Evolutionary conservation across 2,797 vertebrate species (phyloP).

Genomic region (Pteropus rufus): DNA sequence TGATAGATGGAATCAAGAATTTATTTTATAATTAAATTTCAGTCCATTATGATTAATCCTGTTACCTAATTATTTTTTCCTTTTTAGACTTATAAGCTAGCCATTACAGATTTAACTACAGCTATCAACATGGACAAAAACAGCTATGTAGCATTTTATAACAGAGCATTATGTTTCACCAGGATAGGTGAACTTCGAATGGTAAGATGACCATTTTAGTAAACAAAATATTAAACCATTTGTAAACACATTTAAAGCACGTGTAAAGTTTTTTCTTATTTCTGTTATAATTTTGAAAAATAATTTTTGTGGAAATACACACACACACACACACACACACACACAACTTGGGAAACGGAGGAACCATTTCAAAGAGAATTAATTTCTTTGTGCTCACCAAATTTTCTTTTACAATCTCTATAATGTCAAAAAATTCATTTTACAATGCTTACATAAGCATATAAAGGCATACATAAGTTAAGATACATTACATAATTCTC

Average conservation of each 20-base stretch:
- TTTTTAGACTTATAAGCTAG: slow-evolving; percentile 81
- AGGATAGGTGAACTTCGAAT: slow-evolving; percentile 79
- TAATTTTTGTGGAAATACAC: slow-evolving; percentile 16
- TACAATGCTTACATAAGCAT: background rate
- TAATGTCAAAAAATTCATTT: slow-evolving; percentile 6
- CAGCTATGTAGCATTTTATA: slow-evolving; percentile 83
- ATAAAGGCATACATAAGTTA: background rate
- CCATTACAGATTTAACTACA: slow-evolving; percentile 83
- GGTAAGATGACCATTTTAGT: slow-evolving; percentile 74
- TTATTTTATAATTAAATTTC: slow-evolving; percentile 40
- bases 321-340: background rate
- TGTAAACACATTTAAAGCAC: background rate
- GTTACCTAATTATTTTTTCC: slow-evolving; percentile 50
- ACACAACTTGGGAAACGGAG: background rate
- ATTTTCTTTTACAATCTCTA: background rate
- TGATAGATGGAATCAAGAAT: background rate
- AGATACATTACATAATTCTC: background rate
- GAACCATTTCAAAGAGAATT: slow-evolving; percentile 14
- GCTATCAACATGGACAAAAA: slow-evolving; percentile 79
- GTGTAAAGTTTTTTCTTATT: background rate
- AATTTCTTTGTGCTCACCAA: background rate
- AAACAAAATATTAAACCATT: background rate
- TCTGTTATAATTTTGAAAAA: slow-evolving; percentile 33
- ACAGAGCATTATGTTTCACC: slow-evolving; percentile 84
- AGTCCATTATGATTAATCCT: slow-evolving; percentile 21